These are phyloP conservation scores for Arremon aurantiirostris DNA, from an alignment of 2,797 vertebrate genomes.

Conservation along the genomic window DNA sequence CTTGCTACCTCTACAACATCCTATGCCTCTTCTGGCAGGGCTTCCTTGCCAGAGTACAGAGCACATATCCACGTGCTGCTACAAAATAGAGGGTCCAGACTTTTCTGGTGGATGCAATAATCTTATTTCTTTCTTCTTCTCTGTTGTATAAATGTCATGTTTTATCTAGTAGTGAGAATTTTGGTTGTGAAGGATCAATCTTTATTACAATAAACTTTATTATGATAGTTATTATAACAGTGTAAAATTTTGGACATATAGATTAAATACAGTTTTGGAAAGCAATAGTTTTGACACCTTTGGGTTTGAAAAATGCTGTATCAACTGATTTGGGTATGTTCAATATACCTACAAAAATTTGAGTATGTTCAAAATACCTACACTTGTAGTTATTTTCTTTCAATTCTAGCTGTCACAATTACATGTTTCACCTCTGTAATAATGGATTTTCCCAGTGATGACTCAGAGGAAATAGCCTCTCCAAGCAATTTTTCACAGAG, in stretches of 20 bases:
- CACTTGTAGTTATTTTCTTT: background rate
- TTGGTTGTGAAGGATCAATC: background rate
- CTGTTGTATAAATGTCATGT: background rate
- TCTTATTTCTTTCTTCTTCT: background rate
- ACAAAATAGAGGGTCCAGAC: background rate
- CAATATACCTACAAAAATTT: background rate
- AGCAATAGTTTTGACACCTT: background rate
- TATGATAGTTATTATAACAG: background rate
- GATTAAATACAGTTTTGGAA: background rate
- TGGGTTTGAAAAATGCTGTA: background rate
- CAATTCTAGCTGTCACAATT: background rate
- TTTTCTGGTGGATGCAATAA: background rate
- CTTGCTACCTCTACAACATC: background rate
- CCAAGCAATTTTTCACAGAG: background rate
- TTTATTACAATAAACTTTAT: background rate
- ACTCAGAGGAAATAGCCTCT: conserved; percentile 6
- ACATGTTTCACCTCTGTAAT: background rate
- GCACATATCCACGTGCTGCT: background rate
- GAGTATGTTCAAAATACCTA: background rate
- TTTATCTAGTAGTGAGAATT: background rate
- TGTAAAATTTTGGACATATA: background rate
- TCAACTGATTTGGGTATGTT: background rate
- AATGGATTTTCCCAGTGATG: background rate
- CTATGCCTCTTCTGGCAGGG: background rate
- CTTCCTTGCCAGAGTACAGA: background rate